phyloP scores from a whole-genome alignment of 2,888 invertebrate genomes.

The Sphecodes monilicornis region DNA sequence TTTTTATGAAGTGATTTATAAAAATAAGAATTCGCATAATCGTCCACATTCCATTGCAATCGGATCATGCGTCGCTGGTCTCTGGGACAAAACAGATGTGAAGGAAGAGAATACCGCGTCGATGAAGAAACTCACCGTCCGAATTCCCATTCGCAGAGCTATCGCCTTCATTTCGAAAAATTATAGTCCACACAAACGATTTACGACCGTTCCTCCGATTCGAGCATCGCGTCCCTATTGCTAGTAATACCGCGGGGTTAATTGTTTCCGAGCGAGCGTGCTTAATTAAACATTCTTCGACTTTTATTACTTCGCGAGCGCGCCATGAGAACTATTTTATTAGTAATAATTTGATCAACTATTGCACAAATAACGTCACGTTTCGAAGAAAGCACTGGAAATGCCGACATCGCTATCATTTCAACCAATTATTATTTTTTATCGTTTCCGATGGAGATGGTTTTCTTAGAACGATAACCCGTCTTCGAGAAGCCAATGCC shows the following conservation, averaged over 20 bases:
- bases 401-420: neutral
- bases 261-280: slow-evolving; percentile 13
- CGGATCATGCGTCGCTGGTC: neutral
- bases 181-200: neutral
- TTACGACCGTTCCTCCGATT: neutral
- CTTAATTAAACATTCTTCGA: slow-evolving; percentile 37
- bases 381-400: neutral
- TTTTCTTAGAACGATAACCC: neutral
- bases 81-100: neutral
- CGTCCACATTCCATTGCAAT: neutral
- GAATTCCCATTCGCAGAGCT: neutral
- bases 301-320: slow-evolving; percentile 5
- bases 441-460: neutral
- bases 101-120: slow-evolving; percentile 13
- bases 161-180: neutral
- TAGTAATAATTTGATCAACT: slow-evolving; percentile 16
- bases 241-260: neutral
- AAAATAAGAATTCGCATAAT: neutral
- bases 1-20: neutral
- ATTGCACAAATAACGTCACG: neutral
- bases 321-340: slow-evolving; percentile 4
- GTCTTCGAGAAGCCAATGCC: neutral
- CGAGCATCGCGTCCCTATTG: neutral
- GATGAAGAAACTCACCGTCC: slow-evolving; percentile 26
- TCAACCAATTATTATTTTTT: neutral